These are phyloP conservation scores for Drosophila dunni DNA, from an alignment of 1,140 invertebrate species.

Conservation along the genomic window DNA sequence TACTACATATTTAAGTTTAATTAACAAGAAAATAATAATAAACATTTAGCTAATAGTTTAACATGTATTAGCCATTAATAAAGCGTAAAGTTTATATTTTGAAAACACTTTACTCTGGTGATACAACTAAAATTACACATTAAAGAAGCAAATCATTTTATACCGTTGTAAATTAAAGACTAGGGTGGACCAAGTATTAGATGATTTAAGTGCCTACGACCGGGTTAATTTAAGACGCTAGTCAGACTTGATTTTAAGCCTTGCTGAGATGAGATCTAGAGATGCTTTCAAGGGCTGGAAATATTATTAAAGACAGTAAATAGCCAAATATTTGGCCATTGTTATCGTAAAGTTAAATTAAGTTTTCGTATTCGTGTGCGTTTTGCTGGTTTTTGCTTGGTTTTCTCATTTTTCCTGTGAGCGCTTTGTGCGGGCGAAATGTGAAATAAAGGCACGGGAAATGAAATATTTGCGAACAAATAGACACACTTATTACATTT, in stretches of 20 bases:
- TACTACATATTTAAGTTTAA: conserved; percentile 38
- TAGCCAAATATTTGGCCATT: conserved; percentile 34
- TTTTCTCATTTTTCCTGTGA: conserved; percentile 27
- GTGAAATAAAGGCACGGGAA: conserved; percentile 67
- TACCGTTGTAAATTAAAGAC: too few relatives aligned
- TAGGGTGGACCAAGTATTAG: too few relatives aligned
- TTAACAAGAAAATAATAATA: conserved; percentile 17
- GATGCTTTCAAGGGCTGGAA: background rate
- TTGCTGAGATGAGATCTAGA: background rate
- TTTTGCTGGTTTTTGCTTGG: conserved; percentile 22
- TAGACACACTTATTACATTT: conserved; percentile 83
- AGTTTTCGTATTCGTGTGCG: conserved; percentile 37
- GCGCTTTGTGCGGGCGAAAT: conserved; percentile 37
- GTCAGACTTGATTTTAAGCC: background rate
- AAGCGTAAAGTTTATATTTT: conserved; percentile 2
- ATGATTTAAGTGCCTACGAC: too few relatives aligned
- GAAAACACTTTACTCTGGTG: background rate
- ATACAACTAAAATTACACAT: background rate
- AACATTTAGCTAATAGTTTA: conserved; percentile 9
- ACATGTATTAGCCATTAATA: background rate
- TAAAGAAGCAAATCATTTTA: background rate
- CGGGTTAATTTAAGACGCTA: too few relatives aligned
- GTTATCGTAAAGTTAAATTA: conserved; percentile 52
- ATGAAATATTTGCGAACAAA: conserved; percentile 82
- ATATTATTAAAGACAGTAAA: conserved; percentile 13